A percentile compares a stretch with the other conserved stretches of the same genome.
phyloP scores from a whole-genome alignment of 64 coral and sea anemone species.

The Montipora efflorescens region DNA sequence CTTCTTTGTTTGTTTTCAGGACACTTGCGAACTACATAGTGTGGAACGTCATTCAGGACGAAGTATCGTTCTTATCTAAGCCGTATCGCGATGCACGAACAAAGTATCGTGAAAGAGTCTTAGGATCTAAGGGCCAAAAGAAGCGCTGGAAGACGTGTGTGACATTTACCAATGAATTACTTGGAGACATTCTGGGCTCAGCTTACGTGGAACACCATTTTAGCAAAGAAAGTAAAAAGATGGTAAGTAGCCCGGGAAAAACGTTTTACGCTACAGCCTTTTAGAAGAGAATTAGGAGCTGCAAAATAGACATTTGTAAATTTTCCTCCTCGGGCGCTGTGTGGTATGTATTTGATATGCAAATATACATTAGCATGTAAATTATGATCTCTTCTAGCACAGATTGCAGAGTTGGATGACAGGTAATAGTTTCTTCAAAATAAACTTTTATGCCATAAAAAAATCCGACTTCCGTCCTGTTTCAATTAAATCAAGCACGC shows the following conservation, averaged over 20 bases:
- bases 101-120: conserved; percentile 89
- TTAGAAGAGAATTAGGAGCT: background rate
- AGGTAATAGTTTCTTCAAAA: too few species aligned
- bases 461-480: too few species aligned
- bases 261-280: background rate
- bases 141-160: conserved; percentile 99
- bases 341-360: too few species aligned
- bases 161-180: conserved; percentile 86
- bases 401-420: too few species aligned
- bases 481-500: too few species aligned
- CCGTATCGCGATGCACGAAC: conserved; percentile 85
- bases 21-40: conserved; percentile 95
- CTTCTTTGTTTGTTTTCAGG: conserved; percentile 22
- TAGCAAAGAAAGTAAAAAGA: conserved; percentile 82
- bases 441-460: too few species aligned
- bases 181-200: conserved; percentile 89
- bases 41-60: conserved; percentile 99
- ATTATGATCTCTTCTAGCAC: too few species aligned
- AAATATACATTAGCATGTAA: too few species aligned
- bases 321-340: background rate
- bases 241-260: conserved; percentile 49
- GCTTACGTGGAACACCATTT: conserved; percentile 86
- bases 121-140: conserved; percentile 93
- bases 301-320: background rate
- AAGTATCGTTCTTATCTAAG: conserved; percentile 91